A percentile compares a stretch with the other conserved stretches of the same genome.
Evolutionary conservation across 2,888 invertebrate species (phyloP).

Genomic region (Amblyjoppa fuscipennis): DNA sequence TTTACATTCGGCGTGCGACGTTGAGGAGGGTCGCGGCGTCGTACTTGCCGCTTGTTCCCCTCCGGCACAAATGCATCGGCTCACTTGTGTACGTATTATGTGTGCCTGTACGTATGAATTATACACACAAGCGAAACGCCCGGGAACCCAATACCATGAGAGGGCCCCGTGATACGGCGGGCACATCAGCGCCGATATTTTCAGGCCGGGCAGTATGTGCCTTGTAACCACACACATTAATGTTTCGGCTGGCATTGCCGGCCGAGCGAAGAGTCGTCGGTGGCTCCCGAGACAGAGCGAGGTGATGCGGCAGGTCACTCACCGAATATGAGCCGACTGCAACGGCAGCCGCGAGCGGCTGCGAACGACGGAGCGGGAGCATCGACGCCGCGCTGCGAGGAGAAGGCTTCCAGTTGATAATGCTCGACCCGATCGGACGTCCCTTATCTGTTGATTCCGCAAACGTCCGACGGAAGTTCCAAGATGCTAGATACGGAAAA

Average conservation of each 20-base stretch:
- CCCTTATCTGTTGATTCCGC: neutral
- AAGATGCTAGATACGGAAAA: neutral
- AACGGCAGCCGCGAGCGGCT: neutral
- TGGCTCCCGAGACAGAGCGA: slow-evolving; percentile 57
- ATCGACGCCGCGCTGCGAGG: neutral
- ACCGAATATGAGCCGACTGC: slow-evolving; percentile 82
- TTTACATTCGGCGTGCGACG: slow-evolving; percentile 73
- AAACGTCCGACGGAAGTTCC: neutral
- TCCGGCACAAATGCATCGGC: slow-evolving; percentile 46
- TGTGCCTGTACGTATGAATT: slow-evolving; percentile 27
- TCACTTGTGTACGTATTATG: neutral
- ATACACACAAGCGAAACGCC: slow-evolving; percentile 48
- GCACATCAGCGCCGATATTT: slow-evolving; percentile 77
- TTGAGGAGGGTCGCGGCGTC: slow-evolving; percentile 80
- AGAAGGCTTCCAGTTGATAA: slow-evolving; percentile 7
- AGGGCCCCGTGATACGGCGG: neutral
- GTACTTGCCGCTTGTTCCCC: slow-evolving; percentile 52
- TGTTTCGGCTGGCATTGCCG: slow-evolving; percentile 78
- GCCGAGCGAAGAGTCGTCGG: slow-evolving; percentile 19
- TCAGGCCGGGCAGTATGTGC: slow-evolving; percentile 81
- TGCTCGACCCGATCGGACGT: slow-evolving; percentile 12
- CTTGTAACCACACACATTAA: slow-evolving; percentile 70
- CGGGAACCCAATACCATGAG: slow-evolving; percentile 22
- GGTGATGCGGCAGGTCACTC: slow-evolving; percentile 81
- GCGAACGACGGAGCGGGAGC: neutral